phyloP scores from a whole-genome alignment of 2,113 vertebrate genomes.

The Penelope pileata region DNA sequence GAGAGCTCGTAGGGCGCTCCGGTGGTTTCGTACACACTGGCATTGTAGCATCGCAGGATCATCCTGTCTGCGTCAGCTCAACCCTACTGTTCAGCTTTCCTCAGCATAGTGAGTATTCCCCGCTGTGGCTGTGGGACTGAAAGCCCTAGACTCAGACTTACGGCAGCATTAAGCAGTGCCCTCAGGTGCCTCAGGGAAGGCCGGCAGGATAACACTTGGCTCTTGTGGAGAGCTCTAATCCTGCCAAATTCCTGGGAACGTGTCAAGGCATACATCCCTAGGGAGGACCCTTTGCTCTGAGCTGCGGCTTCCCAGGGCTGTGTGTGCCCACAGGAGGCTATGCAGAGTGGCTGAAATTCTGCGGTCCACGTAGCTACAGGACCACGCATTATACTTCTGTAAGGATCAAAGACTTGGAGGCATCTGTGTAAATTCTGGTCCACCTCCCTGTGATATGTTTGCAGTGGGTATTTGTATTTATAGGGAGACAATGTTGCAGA shows the following conservation, averaged over 20 bases:
- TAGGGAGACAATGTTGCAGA: not conserved
- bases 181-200: not conserved
- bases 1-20: not conserved
- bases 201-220: not conserved
- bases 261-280: not conserved
- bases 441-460: not conserved
- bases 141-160: not conserved
- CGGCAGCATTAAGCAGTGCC: not conserved
- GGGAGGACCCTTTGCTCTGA: not conserved
- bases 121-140: not conserved
- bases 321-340: rapidly evolving
- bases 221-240: not conserved
- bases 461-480: not conserved
- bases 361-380: not conserved
- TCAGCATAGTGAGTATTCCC: not conserved
- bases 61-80: not conserved
- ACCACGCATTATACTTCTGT: not conserved
- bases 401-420: not conserved
- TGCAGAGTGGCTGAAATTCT: not conserved
- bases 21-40: not conserved
- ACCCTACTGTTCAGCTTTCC: not conserved
- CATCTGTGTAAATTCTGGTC: rapidly evolving
- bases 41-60: not conserved
- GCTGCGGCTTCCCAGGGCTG: not conserved
- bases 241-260: not conserved